Evolutionary conservation across 1,140 invertebrate genomes (phyloP), one percentile per base, ranked within the genome.

Genomic region (Lepeophtheirus salmonis): DNA sequence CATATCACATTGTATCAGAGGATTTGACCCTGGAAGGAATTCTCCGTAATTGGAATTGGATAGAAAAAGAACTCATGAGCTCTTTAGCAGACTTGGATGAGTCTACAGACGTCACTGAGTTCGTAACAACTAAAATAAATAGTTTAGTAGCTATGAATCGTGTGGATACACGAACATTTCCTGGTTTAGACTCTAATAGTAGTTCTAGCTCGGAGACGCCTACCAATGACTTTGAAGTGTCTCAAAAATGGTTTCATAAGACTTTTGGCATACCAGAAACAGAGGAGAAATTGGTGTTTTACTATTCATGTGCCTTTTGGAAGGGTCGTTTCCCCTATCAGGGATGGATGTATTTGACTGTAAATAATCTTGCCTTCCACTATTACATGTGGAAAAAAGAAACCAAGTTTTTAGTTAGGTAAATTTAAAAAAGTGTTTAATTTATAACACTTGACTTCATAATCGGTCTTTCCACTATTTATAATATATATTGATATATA

Each of bases 331-430:
- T 97, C 62, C 92, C 92, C 2, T 75, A 84, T 48, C 91, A 95
- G 77, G 94, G 94, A 41, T 92, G 89, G 83, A 74, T 97, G 66
- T 98, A 97, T 70, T 78, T 97, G 14, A 94, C 90, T 53, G 80
- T 97, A 50, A 89, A 92, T 69, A 88, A 95, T 70, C 76, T 95
- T 67, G 95, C 89, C 69, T 98, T 97, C 73, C 88, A 97, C 72
- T 87, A 90, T 3, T 92, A 89, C 67, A 83, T 96, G 67, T 78
- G 97, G 69, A 89, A 90, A 16, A 82, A 80, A 62, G 87, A 95
- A 70, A 87, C 84, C 4, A 87, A 87, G 68, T 74, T 96, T 18
- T 81, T 85, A 62, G 79, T 96, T 50, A 76, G 89, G 68, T 79
- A 76, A 76, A 73, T 72, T 24, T 77, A 79, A 62, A 73, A 79